phyloP scores from a whole-genome alignment of 2,797 vertebrate genomes.

The Hippocampus kuda region DNA sequence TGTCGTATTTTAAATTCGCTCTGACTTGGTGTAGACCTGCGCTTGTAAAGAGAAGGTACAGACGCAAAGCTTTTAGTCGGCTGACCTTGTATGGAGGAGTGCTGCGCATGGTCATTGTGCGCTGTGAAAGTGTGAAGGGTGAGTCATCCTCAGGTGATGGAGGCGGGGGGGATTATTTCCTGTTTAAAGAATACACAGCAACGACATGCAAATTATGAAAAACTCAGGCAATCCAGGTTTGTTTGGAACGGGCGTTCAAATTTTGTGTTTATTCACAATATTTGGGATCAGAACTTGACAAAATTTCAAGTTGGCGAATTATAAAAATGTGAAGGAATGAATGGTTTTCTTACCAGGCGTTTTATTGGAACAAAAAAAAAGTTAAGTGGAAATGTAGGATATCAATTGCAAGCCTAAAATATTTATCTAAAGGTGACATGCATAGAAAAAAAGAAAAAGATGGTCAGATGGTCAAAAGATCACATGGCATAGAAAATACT shows the following conservation, averaged over 20 bases:
- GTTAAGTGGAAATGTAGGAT: no score
- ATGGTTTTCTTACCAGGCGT: background rate
- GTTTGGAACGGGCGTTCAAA: background rate
- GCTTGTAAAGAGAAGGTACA: background rate
- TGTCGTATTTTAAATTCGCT: background rate
- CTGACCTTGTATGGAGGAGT: slow-evolving; percentile 18
- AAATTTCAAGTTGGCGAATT: no score
- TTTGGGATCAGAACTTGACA: no score
- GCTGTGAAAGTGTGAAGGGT: background rate
- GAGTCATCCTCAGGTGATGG: slow-evolving; percentile 11
- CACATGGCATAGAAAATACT: no score
- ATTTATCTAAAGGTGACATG: no score
- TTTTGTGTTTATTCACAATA: no score
- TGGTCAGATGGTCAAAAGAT: no score
- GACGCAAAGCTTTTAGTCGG: slow-evolving; percentile 10
- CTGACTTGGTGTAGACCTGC: background rate
- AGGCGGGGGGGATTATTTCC: slow-evolving; percentile 4
- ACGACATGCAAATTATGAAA: background rate
- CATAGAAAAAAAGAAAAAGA: no score
- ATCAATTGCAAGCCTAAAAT: no score
- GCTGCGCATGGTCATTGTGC: background rate
- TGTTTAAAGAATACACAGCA: background rate
- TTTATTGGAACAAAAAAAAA: background rate
- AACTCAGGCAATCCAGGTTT: background rate
- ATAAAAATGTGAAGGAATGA: background rate